Evolutionary conservation across 2,888 invertebrate genomes (phyloP).

Genomic region (Diarsia brunnea): DNA sequence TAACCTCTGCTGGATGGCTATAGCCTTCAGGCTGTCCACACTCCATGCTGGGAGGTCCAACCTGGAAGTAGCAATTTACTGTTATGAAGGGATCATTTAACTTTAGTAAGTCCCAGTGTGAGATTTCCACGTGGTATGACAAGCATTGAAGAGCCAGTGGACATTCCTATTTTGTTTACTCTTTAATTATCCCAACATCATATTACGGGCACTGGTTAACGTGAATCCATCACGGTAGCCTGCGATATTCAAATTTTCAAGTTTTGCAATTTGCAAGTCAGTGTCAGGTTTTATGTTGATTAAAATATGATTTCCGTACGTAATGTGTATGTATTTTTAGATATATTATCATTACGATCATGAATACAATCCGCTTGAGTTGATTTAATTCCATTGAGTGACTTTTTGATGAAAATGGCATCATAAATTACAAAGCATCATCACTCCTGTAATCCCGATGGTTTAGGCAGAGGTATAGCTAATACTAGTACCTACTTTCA

Average conservation of each 20-base stretch:
- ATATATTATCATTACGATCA: too few relatives aligned
- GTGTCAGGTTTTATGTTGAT: too few relatives aligned
- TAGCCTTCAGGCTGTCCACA: conserved; percentile 76
- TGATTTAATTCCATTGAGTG: too few relatives aligned
- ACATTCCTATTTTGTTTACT: background rate
- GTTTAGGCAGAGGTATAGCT: background rate
- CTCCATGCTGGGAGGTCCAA: conserved; percentile 83
- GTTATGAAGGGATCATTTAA: background rate
- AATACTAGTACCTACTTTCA: background rate
- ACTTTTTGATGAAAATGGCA: too few relatives aligned
- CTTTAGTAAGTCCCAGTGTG: background rate
- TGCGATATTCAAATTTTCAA: too few relatives aligned
- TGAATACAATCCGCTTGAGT: too few relatives aligned
- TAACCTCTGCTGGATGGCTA: conserved; percentile 79
- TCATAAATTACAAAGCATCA: background rate
- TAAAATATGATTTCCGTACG: too few relatives aligned
- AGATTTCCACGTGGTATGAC: background rate
- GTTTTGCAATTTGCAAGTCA: too few relatives aligned
- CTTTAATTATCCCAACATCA: background rate
- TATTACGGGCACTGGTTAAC: background rate
- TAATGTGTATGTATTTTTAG: too few relatives aligned
- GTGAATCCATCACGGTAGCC: too few relatives aligned
- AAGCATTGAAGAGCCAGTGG: background rate
- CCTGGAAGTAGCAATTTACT: conserved; percentile 66
- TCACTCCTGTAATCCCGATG: background rate